Evolutionary conservation across 2,113 vertebrate species (phyloP).

Genomic region (Ceyx cyanopectus): DNA sequence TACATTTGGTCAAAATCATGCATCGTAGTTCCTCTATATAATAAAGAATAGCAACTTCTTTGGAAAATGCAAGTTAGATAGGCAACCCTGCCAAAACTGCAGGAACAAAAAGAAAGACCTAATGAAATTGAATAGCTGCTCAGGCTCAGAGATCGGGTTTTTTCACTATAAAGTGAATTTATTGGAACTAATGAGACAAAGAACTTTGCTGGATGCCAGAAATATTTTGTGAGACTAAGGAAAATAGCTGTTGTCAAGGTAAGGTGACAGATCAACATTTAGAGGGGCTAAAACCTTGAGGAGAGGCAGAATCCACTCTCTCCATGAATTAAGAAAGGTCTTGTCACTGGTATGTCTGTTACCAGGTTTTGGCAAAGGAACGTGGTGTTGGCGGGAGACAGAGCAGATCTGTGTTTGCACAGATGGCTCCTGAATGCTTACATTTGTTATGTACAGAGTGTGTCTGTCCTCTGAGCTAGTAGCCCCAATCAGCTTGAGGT

Average conservation of each 20-base stretch:
- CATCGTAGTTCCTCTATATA: neutral
- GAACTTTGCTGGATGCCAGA: neutral
- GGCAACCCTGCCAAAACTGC: neutral
- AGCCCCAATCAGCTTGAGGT: neutral
- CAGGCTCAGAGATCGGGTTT: neutral
- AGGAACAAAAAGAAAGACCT: neutral
- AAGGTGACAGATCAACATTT: neutral
- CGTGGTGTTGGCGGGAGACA: neutral
- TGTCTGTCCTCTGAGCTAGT: neutral
- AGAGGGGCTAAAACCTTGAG: neutral
- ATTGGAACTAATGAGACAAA: neutral
- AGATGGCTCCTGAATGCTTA: neutral
- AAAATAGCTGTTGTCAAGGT: neutral
- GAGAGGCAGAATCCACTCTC: rapidly evolving
- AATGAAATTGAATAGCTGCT: neutral
- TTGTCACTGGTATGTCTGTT: neutral
- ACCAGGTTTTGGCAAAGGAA: neutral
- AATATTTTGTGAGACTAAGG: neutral
- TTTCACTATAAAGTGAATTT: neutral
- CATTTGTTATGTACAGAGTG: neutral
- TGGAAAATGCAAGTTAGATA: neutral
- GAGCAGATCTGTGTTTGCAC: neutral
- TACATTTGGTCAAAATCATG: neutral
- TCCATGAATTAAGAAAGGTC: neutral
- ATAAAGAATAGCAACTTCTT: neutral